Evolutionary conservation across 2,113 vertebrate genomes (phyloP), one percentile per base, ranked within the genome.

Genomic region (Platysternon megacephalum): DNA sequence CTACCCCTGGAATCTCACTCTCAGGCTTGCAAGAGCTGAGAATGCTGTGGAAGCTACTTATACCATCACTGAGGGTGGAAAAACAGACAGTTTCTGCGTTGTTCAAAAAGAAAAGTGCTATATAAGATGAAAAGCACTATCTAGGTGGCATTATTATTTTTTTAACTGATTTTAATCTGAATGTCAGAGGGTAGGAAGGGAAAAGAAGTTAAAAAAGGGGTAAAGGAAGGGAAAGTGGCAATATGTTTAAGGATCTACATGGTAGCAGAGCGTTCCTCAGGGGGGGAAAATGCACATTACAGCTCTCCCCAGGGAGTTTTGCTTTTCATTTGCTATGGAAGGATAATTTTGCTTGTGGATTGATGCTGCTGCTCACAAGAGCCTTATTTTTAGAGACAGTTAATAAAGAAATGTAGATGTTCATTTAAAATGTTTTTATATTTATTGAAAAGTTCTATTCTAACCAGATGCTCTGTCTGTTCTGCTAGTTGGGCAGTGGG

Each of bases 61-160:
- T 26, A 76, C 91, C 51, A 89, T 44, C 5, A n/a, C 29, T n/a
- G 35, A 91, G 82, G 72, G 29, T 56, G 87, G 96, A 95, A 88
- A 94, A 87, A 87, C 48, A 29, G 51, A 48, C 87, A 89, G 89
- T 78, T 79, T 35, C 46, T 83, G 51, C 32, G 90, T 24, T 61
- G 51, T 90, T 89, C 51, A 82, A 88, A 96, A 55, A 44, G 32
- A 35, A 68, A 68, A 68, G 32, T n/a, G 61, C 35, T 68, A n/a
- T 65, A 65, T 32, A 65, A 65, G 16, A 17, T 65, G 61, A 68
- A 68, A 68, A 68, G 16, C 32, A 35, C 61, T 65, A 35, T 8
- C 29, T 61, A 16, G 6, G 13, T 35, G 14, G 58, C 35, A 35
- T 16, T 58, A 11, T 58, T 32, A 32, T 35, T 32, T 61, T 32